Conservation (phyloP, 53 echinoderm and acorn worm genomes). For the Zoroaster sp. region DNA sequence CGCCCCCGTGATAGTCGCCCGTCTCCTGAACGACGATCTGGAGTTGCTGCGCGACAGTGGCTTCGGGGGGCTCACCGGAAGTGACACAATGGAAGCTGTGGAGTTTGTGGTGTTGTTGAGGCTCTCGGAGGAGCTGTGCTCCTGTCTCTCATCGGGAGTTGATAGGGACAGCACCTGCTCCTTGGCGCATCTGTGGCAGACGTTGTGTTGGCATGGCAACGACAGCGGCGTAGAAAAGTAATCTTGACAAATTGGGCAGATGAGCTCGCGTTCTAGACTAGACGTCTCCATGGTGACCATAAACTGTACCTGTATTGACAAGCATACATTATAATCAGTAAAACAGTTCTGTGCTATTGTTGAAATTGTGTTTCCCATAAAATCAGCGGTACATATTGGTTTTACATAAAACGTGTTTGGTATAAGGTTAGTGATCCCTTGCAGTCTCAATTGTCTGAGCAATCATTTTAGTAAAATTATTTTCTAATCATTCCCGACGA, state of each 20-base stretch:
- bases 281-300: conserved; percentile 72
- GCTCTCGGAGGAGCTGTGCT: conserved; percentile 13
- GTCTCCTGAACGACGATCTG: conserved; percentile 57
- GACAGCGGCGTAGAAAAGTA: conserved; percentile 92
- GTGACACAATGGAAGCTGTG: conserved; percentile 50
- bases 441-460: no score
- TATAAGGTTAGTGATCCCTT: no score
- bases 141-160: neutral
- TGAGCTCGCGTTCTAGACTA: conserved; percentile 88
- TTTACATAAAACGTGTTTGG: no score
- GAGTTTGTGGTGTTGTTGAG: conserved; percentile 8
- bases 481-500: no score
- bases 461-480: no score
- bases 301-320: neutral
- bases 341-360: no score
- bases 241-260: conserved; percentile 91
- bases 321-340: neutral
- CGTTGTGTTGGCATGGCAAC: conserved; percentile 96
- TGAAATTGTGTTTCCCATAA: no score
- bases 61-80: conserved; percentile 47
- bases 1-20: conserved; percentile 63
- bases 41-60: conserved; percentile 27
- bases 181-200: conserved; percentile 93
- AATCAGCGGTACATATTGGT: no score
- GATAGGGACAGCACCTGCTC: conserved; percentile 55